Evolutionary conservation across 2,888 invertebrate species (phyloP).

Genomic region (Andrena praecox): DNA sequence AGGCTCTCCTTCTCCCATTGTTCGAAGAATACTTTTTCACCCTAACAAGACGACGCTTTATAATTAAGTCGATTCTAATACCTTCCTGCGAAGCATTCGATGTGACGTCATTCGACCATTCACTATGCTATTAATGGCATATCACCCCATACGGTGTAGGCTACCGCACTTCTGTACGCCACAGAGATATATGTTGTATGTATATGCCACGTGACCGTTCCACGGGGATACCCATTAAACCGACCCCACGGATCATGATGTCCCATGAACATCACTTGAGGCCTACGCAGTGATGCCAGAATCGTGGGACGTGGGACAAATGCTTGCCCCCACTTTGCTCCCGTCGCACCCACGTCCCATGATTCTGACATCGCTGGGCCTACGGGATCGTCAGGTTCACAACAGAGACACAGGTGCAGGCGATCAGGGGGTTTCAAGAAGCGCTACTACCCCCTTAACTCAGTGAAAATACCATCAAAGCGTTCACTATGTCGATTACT

Average conservation of each 20-base stretch:
- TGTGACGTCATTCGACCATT: slow-evolving; percentile 56
- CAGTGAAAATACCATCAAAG: neutral
- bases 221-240: slow-evolving; percentile 68
- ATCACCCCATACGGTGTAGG: slow-evolving; percentile 40
- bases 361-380: too few relatives aligned
- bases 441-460: neutral
- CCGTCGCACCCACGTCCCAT: too few relatives aligned
- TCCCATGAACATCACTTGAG: slow-evolving; percentile 66
- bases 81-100: slow-evolving; percentile 38
- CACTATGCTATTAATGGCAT: slow-evolving; percentile 61
- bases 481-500: neutral
- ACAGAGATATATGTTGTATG: slow-evolving; percentile 41
- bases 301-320: too few relatives aligned
- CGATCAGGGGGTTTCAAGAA: slow-evolving; percentile 31
- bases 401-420: slow-evolving; percentile 58
- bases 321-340: too few relatives aligned
- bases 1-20: neutral
- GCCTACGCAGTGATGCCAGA: slow-evolving; percentile 9
- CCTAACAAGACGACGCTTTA: slow-evolving; percentile 1
- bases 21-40: slow-evolving; percentile 1
- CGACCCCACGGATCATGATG: slow-evolving; percentile 64
- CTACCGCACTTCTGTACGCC: slow-evolving; percentile 47
- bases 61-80: slow-evolving; percentile 41
- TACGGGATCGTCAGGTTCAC: slow-evolving; percentile 54
- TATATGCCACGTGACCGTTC: slow-evolving; percentile 64